A percentile compares a stretch with the other conserved stretches of the same genome.
phyloP scores from a whole-genome alignment of 1,140 invertebrate genomes.

The Sinonovacula constricta region DNA sequence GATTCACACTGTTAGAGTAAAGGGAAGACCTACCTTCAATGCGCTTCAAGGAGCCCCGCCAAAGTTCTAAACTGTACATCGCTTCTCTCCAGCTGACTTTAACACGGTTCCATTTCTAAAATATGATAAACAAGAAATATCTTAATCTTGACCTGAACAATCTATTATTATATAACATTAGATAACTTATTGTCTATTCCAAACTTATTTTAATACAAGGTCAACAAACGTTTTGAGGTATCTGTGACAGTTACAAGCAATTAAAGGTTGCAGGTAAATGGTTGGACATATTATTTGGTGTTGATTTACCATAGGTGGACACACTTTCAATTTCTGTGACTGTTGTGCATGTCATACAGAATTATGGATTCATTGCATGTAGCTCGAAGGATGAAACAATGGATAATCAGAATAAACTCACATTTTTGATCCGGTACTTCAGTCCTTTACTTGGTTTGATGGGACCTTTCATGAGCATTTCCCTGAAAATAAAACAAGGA shows the following conservation, averaged over 20 bases:
- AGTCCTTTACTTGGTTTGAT: conserved; percentile 19
- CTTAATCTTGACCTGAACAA: too few relatives aligned
- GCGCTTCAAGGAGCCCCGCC: conserved; percentile 41
- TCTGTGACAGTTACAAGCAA: too few relatives aligned
- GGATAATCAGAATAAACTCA: background rate
- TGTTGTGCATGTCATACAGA: too few relatives aligned
- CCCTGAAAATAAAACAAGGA: conserved; percentile 28
- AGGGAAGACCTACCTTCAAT: conserved; percentile 64
- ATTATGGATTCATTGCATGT: too few relatives aligned
- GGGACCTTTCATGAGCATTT: conserved; percentile 23
- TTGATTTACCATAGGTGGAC: too few relatives aligned
- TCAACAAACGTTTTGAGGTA: too few relatives aligned
- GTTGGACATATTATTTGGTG: too few relatives aligned
- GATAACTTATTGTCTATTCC: background rate
- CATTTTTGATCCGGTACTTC: conserved; percentile 22
- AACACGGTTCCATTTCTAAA: conserved; percentile 51
- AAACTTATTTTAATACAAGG: too few relatives aligned
- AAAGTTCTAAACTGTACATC: conserved; percentile 49
- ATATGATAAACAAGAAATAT: background rate
- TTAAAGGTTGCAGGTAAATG: too few relatives aligned
- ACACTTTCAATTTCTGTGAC: too few relatives aligned
- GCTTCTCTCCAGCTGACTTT: conserved; percentile 44
- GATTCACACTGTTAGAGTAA: too few relatives aligned
- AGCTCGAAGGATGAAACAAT: too few relatives aligned
- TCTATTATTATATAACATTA: background rate